These are phyloP conservation scores for Meles meles DNA, from an alignment of 2,113 vertebrate species.

Conservation along the genomic window DNA sequence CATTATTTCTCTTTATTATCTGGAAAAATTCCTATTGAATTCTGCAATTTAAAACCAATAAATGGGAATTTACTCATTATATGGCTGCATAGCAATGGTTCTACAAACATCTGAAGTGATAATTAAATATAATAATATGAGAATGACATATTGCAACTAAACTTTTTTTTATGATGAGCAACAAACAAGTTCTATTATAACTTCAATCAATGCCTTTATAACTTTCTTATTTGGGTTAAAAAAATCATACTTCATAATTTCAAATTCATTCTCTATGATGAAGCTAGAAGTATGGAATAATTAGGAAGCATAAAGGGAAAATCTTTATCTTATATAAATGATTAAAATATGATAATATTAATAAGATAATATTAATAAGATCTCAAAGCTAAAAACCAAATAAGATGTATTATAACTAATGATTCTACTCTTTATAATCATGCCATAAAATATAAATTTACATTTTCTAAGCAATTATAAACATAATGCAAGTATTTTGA, in stretches of 20 bases:
- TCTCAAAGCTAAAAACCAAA: background rate
- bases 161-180: background rate
- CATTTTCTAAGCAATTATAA: background rate
- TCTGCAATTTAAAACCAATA: conserved; percentile 1
- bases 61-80: background rate
- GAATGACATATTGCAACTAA: background rate
- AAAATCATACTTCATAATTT: conserved; percentile 50
- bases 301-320: background rate
- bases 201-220: conserved; percentile 12
- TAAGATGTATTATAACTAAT: background rate
- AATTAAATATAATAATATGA: conserved; percentile 8
- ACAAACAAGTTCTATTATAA: conserved; percentile 40
- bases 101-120: conserved; percentile 4
- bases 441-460: background rate
- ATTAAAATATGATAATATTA: background rate
- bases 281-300: background rate
- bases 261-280: background rate
- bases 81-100: background rate
- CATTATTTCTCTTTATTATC: background rate
- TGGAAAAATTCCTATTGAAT: background rate
- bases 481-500: background rate
- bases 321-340: background rate
- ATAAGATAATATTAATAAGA: background rate
- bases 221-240: conserved; percentile 47
- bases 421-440: background rate